Evolutionary conservation across 2,888 invertebrate genomes (phyloP), one percentile per base, ranked within the genome.

Genomic region (Tipula vernalis): DNA sequence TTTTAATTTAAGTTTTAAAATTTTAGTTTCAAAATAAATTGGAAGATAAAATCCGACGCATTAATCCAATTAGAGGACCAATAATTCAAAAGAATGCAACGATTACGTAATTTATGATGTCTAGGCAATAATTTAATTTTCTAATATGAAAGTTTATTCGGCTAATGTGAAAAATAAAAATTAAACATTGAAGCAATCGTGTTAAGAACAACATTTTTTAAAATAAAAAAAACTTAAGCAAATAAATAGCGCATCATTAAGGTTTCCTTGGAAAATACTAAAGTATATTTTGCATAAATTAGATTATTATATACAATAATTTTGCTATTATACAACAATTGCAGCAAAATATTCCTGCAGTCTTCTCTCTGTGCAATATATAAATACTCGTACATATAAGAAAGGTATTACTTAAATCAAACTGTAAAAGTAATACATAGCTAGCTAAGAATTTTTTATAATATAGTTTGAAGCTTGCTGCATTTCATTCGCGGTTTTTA

Each of bases 401-500:
- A 71, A 71, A 71, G 3, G 71, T 71, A 71, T 71, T 71, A 71
- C 71, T 71, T 71, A 28, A 71, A 71, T 28, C 28, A 71, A 71
- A 71, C 71, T 71, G 71, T 71, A 71, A 71, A 71, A 71, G n/a
- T 71, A 71, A 71, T 71, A 71, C 28, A 71, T 71, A 71, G 1
- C 5, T 5, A 57, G 15, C 51, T 57, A 57, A 15, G 47, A 51
- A 51, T 57, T 28, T 28, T 5, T 28, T 28, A 10, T 28, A 12
- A 10, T 71, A 71, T 28, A 71, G 71, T 71, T 71, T 71, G 71
- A 71, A 71, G 71, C 71, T 71, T 71, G 71, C 71, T 71, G 71
- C 71, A 71, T 71, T 71, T 71, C 71, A 71, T 71, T 71, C 71
- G 71, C 71, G 71, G 71, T 71, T 71, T 71, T 71, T 71, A 71